Evolutionary conservation across 2,113 vertebrate species (phyloP), one percentile per base, ranked within the genome.

Genomic region (Corythornis vintsioides): DNA sequence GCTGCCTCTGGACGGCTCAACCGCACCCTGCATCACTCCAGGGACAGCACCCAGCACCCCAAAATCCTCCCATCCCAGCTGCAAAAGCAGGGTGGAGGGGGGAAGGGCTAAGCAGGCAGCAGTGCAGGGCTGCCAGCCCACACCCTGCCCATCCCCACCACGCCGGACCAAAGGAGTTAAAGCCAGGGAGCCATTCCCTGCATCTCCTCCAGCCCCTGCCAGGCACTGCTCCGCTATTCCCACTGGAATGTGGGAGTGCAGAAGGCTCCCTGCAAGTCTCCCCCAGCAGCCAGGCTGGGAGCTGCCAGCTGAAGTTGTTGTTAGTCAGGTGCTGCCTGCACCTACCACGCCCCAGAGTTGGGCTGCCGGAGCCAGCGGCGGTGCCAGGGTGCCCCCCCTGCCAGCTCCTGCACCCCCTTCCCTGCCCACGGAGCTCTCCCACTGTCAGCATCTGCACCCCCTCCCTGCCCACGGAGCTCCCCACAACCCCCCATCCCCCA

Each of bases 291-390:
- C 67, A 90, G 81, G 50, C 24, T 6, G 60, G 0, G 2, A 88
- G 83, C 86, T 86, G 64, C 56, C 0, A 2, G 70, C 40, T 83
- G 57, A 93, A 94, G 81, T 95, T 89, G 83, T 12, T 52, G 38
- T 50, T 10, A 15, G 56, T 38, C 4, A 0, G 67, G 69, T 63
- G 48, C 94, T 1, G 3, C 57, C 90, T 84, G 86, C 6, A 0
- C 78, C 77, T 83, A 96, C 96, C 94, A 95, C 95, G 57, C 89
- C 95, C 94, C 84, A 19, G 21, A 6, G 75, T 48, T 84, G 42
- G 40, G 2, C 55, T 17, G 43, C 21, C 0, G n/a, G 38, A 56
- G 29, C 2, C 0, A 70, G 61, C 0, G 0, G 26, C 7, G 28
- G 83, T 31, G 35, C 48, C 3, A 2, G 0, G 53, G 52, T 42